Base-by-base conservation (phyloP, 2,888 invertebrate species). In the Cataglyphis cursor region DNA sequence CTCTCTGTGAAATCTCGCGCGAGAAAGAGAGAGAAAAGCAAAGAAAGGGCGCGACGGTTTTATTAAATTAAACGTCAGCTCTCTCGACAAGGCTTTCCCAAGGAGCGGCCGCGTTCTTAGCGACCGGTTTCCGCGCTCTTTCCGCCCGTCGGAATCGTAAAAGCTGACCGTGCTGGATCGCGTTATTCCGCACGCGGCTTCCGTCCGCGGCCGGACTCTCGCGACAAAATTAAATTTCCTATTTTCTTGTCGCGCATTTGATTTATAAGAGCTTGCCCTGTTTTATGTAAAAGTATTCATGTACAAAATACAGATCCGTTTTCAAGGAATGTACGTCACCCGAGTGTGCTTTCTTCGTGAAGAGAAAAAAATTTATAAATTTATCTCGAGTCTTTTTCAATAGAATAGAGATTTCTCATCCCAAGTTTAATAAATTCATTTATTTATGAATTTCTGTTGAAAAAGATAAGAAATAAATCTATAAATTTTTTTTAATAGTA, bases 41-140 rank as follows among this genome's bases (percentile, higher is more conserved):
- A 78, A 70, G 64, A 70, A 84, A 70, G 65, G 68, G 83, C 74
- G 62, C 74, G 89, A 83, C 75, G 72, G 81, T 82, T 90, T 90
- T 89, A 90, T 90, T 89, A 89, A 89, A 89, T 89, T 89, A 89
- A 89, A 89, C 87, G 89, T 90, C 89, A 89, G 90, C 84, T 87
- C 82, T 68, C 75, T 64, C 85, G 90, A 89, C 89, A 86, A 73
- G 87, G 70, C 84, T 90, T 90, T 85, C 62, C 89, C 85, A 73
- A 84, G 81, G 84, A 85, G 83, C 51, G 8, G 12, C 86, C 84
- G 75, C 72, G 81, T 87, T 78, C 85, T 90, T 82, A 66, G 83
- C 85, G 85, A 76, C 87, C 81, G 65, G 76, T 70, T 87, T 82
- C 81, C 89, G 75, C 81, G 57, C 82, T 81, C 87, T 87, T 85